phyloP scores from a whole-genome alignment of 2,113 vertebrate genomes.

The Carlito syrichta region DNA sequence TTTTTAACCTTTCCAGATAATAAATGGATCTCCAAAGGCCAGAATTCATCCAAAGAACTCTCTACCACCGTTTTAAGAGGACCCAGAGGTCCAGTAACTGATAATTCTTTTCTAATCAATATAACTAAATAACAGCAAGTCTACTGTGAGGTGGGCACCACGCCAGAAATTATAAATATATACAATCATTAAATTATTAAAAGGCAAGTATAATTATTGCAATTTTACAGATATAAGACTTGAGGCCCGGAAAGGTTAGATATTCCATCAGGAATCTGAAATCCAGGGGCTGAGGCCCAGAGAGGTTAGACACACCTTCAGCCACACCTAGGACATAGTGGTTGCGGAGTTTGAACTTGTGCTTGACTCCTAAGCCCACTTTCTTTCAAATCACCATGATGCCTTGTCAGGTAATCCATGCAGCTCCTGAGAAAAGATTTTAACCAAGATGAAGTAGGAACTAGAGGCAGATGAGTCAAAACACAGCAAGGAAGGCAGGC shows the following conservation, averaged over 20 bases:
- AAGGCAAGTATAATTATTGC: not conserved
- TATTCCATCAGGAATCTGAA: not conserved
- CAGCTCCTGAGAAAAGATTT: not conserved
- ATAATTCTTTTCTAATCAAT: conserved; percentile 51
- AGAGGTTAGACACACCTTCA: not conserved
- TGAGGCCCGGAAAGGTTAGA: not conserved
- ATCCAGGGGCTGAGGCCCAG: no score
- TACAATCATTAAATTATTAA: conserved; percentile 1
- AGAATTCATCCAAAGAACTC: not conserved
- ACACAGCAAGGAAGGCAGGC: not conserved
- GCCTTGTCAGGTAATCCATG: not conserved
- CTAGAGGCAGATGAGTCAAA: not conserved
- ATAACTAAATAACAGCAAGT: conserved; percentile 26
- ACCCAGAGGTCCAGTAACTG: conserved; percentile 17
- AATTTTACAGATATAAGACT: conserved; percentile 13
- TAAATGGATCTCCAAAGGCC: conserved; percentile 14
- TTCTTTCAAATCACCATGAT: not conserved
- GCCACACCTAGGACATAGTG: not conserved
- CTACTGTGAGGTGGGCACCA: not conserved
- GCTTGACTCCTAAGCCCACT: not conserved
- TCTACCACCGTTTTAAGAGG: not conserved
- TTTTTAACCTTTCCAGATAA: conserved; percentile 6
- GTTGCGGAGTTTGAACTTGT: not conserved
- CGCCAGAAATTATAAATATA: conserved; percentile 19
- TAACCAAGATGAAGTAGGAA: not conserved